Conservation (phyloP, 2,797 vertebrate genomes). For the Pipistrellus nathusii region DNA sequence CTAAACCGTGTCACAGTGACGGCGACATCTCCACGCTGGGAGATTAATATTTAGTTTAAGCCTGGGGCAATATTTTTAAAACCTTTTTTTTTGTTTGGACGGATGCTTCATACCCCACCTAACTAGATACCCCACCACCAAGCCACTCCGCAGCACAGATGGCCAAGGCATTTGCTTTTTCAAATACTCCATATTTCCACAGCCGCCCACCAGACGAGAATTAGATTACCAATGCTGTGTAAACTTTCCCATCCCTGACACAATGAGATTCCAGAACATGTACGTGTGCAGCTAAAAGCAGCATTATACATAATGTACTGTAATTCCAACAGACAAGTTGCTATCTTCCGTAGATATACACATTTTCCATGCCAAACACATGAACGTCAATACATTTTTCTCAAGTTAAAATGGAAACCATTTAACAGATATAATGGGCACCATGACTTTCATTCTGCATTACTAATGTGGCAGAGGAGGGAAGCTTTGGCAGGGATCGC, state of each 20-base stretch:
- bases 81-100: constrained; percentile 55
- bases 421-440: constrained; percentile 86
- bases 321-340: constrained; percentile 86
- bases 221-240: constrained; percentile 79
- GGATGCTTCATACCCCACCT: constrained; percentile 75
- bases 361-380: constrained; percentile 85
- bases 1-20: constrained; percentile 78
- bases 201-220: constrained; percentile 85
- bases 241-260: constrained; percentile 82
- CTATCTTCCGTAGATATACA: constrained; percentile 84
- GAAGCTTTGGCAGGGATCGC: constrained; percentile 83
- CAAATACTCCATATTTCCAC: constrained; percentile 80
- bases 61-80: constrained; percentile 68
- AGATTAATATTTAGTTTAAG: constrained; percentile 82
- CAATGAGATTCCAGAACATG: constrained; percentile 84
- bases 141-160: constrained; percentile 80
- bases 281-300: constrained; percentile 81
- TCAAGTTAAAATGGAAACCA: constrained; percentile 88
- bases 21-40: constrained; percentile 74
- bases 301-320: constrained; percentile 77
- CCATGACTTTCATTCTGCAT: constrained; percentile 87
- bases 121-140: constrained; percentile 77
- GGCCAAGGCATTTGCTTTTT: constrained; percentile 81
- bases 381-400: constrained; percentile 85
- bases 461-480: constrained; percentile 86